phyloP scores from a whole-genome alignment of 2,113 vertebrate genomes.

The Gymnocephalus cernua region DNA sequence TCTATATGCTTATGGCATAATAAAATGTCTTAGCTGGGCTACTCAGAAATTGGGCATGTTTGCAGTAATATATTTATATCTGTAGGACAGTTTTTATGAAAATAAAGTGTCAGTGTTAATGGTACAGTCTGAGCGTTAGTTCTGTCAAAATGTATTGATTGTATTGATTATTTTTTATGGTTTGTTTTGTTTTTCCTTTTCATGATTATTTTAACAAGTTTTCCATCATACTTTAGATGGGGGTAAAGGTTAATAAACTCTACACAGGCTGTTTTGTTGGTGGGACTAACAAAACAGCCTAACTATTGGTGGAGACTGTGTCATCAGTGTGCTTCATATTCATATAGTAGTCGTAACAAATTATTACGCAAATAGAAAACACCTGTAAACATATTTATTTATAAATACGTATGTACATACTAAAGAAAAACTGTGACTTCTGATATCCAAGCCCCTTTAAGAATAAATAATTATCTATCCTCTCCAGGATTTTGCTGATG shows the following conservation, averaged over 20 bases:
- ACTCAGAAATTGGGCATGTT: background rate
- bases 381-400: no score
- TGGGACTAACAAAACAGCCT: background rate
- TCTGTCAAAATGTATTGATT: background rate
- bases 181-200: background rate
- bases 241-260: background rate
- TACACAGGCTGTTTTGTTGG: background rate
- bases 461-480: background rate
- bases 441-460: background rate
- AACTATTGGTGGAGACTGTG: background rate
- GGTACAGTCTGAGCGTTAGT: background rate
- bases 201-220: background rate
- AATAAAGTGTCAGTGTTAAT: background rate
- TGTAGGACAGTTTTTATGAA: background rate
- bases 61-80: background rate
- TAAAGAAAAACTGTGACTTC: no score
- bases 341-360: background rate
- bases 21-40: background rate
- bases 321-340: background rate
- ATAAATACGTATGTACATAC: no score
- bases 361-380: background rate
- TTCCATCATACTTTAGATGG: background rate
- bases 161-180: background rate
- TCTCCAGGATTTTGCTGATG: background rate
- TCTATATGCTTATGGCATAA: background rate